A percentile compares a stretch with the other conserved stretches of the same genome.
phyloP scores from a whole-genome alignment of 2,888 invertebrate genomes.

The Spisula subtruncata region DNA sequence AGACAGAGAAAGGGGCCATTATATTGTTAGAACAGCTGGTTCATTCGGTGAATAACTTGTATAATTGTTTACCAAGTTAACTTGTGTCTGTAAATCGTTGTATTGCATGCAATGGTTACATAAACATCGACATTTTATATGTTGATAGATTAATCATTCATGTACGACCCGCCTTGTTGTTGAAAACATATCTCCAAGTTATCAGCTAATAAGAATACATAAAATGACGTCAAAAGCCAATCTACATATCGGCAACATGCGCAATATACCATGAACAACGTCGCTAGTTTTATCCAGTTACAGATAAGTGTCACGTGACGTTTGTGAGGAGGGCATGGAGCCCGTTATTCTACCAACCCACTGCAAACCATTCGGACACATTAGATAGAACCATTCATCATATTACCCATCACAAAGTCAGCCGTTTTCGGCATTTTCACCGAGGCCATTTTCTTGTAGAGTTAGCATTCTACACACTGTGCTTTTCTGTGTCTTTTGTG shows the following conservation, averaged over 20 bases:
- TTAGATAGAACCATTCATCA: too few relatives aligned
- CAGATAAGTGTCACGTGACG: too few relatives aligned
- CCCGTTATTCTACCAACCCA: too few relatives aligned
- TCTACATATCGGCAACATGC: not conserved
- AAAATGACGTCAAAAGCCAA: conserved; percentile 21
- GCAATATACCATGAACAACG: not conserved
- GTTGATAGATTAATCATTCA: conserved; percentile 10
- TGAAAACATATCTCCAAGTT: conserved; percentile 12
- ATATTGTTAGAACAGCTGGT: not conserved
- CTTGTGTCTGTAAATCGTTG: conserved; percentile 17
- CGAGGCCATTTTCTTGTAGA: too few relatives aligned
- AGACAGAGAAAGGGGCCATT: too few relatives aligned
- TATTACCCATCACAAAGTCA: too few relatives aligned
- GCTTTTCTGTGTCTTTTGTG: too few relatives aligned
- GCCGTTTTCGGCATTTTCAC: too few relatives aligned
- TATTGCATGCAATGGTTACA: conserved; percentile 22
- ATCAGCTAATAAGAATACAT: conserved; percentile 5
- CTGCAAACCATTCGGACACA: too few relatives aligned
- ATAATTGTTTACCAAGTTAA: conserved; percentile 19
- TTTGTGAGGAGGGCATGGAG: too few relatives aligned
- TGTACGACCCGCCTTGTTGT: not conserved
- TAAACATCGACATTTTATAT: conserved; percentile 8
- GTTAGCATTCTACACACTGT: too few relatives aligned
- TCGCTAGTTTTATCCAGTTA: not conserved
- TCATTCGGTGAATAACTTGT: conserved; percentile 6